Evolutionary conservation across 2,888 invertebrate genomes (phyloP).

Genomic region (Ametastegia equiseti): DNA sequence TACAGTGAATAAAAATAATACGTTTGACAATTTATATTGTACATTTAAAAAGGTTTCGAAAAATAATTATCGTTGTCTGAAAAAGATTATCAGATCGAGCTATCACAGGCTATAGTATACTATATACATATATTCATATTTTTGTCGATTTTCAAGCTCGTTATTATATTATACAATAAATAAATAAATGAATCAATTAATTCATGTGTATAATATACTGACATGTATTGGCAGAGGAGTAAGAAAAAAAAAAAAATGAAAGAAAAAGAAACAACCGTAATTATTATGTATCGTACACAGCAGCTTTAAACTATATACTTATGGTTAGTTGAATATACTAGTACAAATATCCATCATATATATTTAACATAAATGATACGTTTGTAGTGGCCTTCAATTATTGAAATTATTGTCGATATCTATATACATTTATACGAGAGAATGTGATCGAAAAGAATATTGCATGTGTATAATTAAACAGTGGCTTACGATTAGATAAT

Average conservation of each 20-base stretch:
- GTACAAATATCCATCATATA: not conserved
- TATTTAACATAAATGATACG: slow-evolving; percentile 23
- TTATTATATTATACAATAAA: slow-evolving; percentile 3
- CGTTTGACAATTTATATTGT: not conserved
- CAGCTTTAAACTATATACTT: not conserved
- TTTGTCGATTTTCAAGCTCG: slow-evolving; percentile 63
- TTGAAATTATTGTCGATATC: slow-evolving; percentile 5
- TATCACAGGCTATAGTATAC: not conserved
- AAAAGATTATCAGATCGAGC: not conserved
- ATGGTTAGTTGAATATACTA: not conserved
- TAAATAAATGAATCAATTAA: not conserved
- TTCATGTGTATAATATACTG: too few species aligned
- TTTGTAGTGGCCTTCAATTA: slow-evolving; percentile 35
- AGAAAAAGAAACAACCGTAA: too few species aligned
- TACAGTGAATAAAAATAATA: not conserved
- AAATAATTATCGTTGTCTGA: not conserved
- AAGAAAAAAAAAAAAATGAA: too few species aligned
- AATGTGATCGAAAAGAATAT: not conserved
- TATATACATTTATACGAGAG: not conserved
- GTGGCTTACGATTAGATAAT: slow-evolving; percentile 19
- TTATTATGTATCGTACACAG: not conserved
- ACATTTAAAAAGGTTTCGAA: not conserved
- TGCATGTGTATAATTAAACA: not conserved
- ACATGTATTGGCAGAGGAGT: not conserved
- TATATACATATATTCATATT: slow-evolving; percentile 62